Base-by-base conservation (phyloP, 2,797 vertebrate genomes). In the Uromys caudimaculatus region DNA sequence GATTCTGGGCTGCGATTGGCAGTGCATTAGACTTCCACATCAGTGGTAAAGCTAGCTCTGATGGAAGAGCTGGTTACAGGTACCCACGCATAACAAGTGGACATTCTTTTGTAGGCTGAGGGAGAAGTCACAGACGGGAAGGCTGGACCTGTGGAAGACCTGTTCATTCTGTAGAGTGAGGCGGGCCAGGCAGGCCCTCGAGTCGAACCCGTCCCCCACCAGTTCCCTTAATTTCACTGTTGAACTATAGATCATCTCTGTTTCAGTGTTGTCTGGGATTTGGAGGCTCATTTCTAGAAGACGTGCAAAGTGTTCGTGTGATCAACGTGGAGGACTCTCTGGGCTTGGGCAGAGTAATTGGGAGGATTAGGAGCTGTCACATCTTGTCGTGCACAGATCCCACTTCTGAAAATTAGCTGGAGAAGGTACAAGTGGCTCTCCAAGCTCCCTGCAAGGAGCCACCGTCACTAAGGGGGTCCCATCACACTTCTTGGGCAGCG, bases 281-380 rank as follows among this genome's bases (percentile, higher is more conserved):
- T 76, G 29, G 77, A 83, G 89, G 76, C 71, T 58, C 13, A 19
- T 52, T 97, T 86, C 81, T 76, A 88, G 91, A 81, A 93, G 69
- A 41, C 75, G 38, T 89, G 97, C 77, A 92, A 71, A 93, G 89
- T 47, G 82, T 38, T 64, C 19, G 0, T 0, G 19, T 54, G 88
- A 82, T 71, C 47, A 73, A 89, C 87, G 69, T 29, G 13, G 62
- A 94, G 78, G 96, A 75, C 0, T 1, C 54, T 75, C 23, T 76
- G 76, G 1, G 69, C 14, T 60, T 77, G 2, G 87, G 75, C 76
- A 62, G 92, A 62, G 47, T 50, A n/a, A 85, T 95, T 95, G 94
- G 93, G 96, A 73, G 81, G 96, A 93, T 93, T n/a, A 82, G n/a
- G 92, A 41, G 52, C 56, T 58, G 54, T 67, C 96, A 89, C 50